Conservation (phyloP, 1,140 invertebrate species). For the Cotesia glomerata region DNA sequence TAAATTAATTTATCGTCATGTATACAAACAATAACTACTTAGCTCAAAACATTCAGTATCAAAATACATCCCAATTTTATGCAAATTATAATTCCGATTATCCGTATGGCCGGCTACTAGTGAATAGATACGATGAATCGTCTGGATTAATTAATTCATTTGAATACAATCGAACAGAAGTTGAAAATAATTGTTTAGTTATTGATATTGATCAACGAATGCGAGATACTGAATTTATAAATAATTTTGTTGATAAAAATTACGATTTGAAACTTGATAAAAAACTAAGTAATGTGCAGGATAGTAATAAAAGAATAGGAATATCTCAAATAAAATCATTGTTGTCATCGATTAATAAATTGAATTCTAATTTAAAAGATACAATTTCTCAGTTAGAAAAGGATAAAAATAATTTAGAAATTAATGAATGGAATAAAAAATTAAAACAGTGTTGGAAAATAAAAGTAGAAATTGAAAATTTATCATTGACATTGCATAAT, state of each 20-base stretch:
- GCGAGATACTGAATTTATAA: slow-evolving; percentile 42
- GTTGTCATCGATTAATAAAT: slow-evolving; percentile 46
- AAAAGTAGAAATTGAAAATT: slow-evolving; percentile 31
- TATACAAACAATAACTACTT: slow-evolving; percentile 14
- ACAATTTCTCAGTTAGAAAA: slow-evolving; percentile 53
- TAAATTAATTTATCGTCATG: slow-evolving; percentile 12
- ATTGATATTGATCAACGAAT: slow-evolving; percentile 34
- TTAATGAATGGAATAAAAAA: slow-evolving; percentile 64
- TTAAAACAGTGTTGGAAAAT: slow-evolving; percentile 48
- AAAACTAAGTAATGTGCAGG: slow-evolving; percentile 12
- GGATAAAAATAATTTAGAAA: slow-evolving; percentile 56
- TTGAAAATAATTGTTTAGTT: no score
- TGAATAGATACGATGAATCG: no score
- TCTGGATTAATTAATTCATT: no score
- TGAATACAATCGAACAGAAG: background rate
- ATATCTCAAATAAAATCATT: slow-evolving; percentile 50
- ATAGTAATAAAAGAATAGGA: slow-evolving; percentile 35
- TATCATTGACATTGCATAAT: slow-evolving; percentile 60
- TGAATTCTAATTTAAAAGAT: slow-evolving; percentile 53
- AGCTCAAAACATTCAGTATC: background rate
- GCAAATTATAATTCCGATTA: background rate
- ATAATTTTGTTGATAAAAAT: slow-evolving; percentile 41
- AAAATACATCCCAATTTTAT: background rate
- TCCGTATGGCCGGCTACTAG: no score
- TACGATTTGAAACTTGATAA: background rate